Evolutionary conservation across 2,888 invertebrate genomes (phyloP).

Genomic region (Abscondita cerata): DNA sequence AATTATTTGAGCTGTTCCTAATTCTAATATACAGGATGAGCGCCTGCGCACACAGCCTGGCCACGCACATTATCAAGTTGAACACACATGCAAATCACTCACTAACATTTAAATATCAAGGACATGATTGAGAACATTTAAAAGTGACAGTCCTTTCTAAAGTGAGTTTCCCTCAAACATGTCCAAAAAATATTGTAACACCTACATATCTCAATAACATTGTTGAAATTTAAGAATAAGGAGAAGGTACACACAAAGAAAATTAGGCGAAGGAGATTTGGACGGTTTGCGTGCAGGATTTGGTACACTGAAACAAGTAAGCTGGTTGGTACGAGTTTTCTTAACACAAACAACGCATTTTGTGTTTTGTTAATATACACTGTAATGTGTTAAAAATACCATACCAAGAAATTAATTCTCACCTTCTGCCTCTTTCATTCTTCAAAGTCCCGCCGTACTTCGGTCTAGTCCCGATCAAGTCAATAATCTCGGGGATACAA

Average conservation of each 20-base stretch:
- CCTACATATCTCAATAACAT: conserved; percentile 27
- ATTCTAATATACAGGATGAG: conserved; percentile 43
- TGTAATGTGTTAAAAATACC: conserved; percentile 39
- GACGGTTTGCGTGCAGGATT: conserved; percentile 51
- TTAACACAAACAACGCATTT: conserved; percentile 37
- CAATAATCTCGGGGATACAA: conserved; percentile 99
- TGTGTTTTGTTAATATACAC: not conserved
- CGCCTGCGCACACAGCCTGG: conserved; percentile 72
- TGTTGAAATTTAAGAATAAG: conserved; percentile 29
- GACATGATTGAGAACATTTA: conserved; percentile 34
- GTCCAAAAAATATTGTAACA: conserved; percentile 54
- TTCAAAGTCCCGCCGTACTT: conserved; percentile 99
- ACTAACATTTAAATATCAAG: conserved; percentile 48
- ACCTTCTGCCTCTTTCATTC: conserved; percentile 99
- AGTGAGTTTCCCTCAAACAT: conserved; percentile 26
- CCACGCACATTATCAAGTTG: conserved; percentile 63
- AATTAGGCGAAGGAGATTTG: conserved; percentile 26
- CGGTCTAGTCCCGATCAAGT: conserved; percentile 99
- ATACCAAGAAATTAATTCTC: conserved; percentile 63
- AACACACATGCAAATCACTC: conserved; percentile 53
- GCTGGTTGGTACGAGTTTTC: conserved; percentile 38
- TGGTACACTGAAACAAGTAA: conserved; percentile 39
- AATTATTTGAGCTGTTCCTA: conserved; percentile 18
- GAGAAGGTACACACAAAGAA: conserved; percentile 23
- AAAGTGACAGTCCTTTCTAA: conserved; percentile 1